Base-by-base conservation (phyloP, 1,140 invertebrate species). In the Platyscapa corneri region DNA sequence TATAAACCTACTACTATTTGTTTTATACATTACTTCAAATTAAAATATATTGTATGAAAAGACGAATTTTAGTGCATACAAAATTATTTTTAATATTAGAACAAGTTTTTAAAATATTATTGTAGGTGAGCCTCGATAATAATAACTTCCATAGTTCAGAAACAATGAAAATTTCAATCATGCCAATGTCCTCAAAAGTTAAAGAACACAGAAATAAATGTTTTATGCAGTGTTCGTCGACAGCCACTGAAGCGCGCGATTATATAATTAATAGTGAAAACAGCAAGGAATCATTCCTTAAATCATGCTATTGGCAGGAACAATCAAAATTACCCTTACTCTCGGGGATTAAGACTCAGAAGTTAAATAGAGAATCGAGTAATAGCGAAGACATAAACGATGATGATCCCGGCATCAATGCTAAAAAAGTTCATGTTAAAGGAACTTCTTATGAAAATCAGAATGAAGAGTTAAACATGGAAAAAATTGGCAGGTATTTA, bases 141-240 rank as follows among this genome's bases (percentile, higher is more conserved):
- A 92, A 91, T 82, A 91, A 91, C 82, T 77, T 90, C 30, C 88
- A 89, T 78, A 90, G 84, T 84, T 90, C 83, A 86, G 86, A 89
- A 60, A 90, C 89, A 64, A 93, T 93, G 93, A 93, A 92, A 87
- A 93, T 93, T 86, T 93, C 93, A 81, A 90, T 89, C 83, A 92
- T 89, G 46, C 88, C 90, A 70, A 89, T 87, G 88, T 92, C 91
- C 82, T 91, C 90, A 56, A 90, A 90, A 87, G 87, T 90, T 76
- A 87, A 90, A 75, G 90, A 91, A 60, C 89, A 88, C 72, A 89
- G 89, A 82, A 89, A 91, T 76, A 91, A 60, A 86, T 92, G 70
- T 85, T 89, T 86, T 90, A 86, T 83, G 86, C 87, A 89, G n/a
- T 83, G 79, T 88, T 88, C 87, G 84, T 81, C 77, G 78, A 70